These are phyloP conservation scores for Eulemur macaco DNA, from an alignment of 2,113 vertebrate genomes.

Conservation along the genomic window DNA sequence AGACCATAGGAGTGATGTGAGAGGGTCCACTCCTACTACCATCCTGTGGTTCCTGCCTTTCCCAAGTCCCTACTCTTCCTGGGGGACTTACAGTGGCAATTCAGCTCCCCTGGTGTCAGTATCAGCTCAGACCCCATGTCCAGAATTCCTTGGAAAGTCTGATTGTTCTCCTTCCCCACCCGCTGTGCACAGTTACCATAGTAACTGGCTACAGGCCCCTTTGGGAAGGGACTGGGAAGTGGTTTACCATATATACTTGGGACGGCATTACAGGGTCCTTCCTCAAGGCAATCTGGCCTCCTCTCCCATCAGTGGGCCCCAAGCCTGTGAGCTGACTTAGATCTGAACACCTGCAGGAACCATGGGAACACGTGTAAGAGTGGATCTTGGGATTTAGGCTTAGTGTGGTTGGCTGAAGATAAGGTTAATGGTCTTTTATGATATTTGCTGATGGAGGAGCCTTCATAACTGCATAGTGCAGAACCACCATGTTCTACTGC, in stretches of 20 bases:
- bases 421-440: no score
- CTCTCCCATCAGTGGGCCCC: background rate
- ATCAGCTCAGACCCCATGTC: background rate
- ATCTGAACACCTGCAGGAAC: background rate
- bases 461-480: no score
- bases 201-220: background rate
- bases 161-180: background rate
- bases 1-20: background rate
- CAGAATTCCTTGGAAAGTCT: background rate
- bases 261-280: background rate
- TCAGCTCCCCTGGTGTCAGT: background rate
- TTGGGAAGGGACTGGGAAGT: background rate
- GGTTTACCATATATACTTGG: background rate
- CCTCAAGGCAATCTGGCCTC: background rate
- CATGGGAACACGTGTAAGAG: no score
- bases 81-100: background rate
- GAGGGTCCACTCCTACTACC: background rate
- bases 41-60: accelerated
- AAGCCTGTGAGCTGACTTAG: background rate
- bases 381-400: no score
- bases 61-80: background rate
- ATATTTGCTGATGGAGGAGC: no score
- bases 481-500: accelerated
- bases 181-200: background rate
- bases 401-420: no score